Percentiles rank a stretch among this genome's conserved stretches.
Conservation (phyloP, 2,888 invertebrate genomes). For the Suillia variegata region DNA sequence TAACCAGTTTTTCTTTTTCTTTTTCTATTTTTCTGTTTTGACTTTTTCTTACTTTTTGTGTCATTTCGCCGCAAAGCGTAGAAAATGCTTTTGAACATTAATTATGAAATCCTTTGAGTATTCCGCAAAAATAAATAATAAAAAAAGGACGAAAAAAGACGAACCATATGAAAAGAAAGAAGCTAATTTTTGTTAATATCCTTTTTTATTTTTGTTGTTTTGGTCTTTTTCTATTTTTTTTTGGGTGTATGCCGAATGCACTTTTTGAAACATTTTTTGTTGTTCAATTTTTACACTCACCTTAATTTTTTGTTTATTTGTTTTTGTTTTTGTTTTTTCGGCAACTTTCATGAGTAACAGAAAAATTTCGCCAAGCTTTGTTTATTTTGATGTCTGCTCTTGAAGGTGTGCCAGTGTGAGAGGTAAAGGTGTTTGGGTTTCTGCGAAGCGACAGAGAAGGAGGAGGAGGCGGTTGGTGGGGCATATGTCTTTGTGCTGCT, state of each 20-base stretch:
- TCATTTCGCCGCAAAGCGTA: constrained; percentile 25
- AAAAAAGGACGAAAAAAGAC: constrained; percentile 8
- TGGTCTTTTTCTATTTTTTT: constrained; percentile 8
- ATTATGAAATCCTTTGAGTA: constrained; percentile 51
- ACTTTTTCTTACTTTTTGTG: constrained; percentile 8
- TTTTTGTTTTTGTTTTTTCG: constrained; percentile 23
- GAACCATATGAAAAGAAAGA: constrained; percentile 21
- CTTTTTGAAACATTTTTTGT: constrained; percentile 37
- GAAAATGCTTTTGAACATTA: constrained; percentile 53
- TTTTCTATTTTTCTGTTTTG: neutral
- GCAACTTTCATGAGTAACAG: neutral
- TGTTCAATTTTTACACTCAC: no score
- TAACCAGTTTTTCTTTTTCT: neutral
- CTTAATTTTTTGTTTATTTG: constrained; percentile 31
- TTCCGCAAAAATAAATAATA: constrained; percentile 11
- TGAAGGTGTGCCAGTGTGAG: no score
- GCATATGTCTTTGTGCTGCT: constrained; percentile 10
- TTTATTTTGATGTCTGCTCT: constrained; percentile 6
- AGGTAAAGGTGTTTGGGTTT: neutral
- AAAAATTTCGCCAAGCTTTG: constrained; percentile 13
- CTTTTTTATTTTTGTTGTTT: constrained; percentile 8
- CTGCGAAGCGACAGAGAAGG: neutral
- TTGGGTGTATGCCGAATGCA: constrained; percentile 8
- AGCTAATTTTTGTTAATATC: constrained; percentile 39
- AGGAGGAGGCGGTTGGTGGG: neutral